Conservation (phyloP, 2,113 vertebrate species). For the Phoxinus phoxinus region DNA sequence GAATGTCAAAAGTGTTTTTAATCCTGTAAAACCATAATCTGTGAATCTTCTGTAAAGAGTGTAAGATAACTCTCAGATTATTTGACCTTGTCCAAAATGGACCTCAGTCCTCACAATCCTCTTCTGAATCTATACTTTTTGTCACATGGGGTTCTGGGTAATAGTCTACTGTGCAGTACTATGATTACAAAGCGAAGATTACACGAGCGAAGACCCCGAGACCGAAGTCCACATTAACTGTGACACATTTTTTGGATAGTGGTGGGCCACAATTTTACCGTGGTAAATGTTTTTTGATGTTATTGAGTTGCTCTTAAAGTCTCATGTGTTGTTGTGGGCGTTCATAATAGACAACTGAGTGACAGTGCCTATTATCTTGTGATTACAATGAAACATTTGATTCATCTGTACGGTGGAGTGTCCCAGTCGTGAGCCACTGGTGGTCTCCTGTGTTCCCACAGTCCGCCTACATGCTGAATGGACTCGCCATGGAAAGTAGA, state of each 20-base stretch:
- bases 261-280: not conserved
- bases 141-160: too few relatives aligned
- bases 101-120: too few relatives aligned
- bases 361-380: slow-evolving; percentile 48
- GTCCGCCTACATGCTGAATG: slow-evolving; percentile 25
- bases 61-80: too few relatives aligned
- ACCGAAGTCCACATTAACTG: not conserved
- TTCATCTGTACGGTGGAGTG: slow-evolving; percentile 41
- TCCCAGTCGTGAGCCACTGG: slow-evolving; percentile 33
- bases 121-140: too few relatives aligned
- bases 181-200: too few relatives aligned
- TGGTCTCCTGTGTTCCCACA: slow-evolving; percentile 44
- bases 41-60: too few relatives aligned
- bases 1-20: not conserved
- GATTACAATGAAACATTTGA: slow-evolving; percentile 47
- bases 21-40: not conserved
- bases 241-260: not conserved
- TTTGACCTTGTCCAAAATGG: too few relatives aligned
- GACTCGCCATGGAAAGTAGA: slow-evolving; percentile 37
- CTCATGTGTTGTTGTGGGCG: not conserved
- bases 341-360: not conserved
- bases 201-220: not conserved
- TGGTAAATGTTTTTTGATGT: not conserved
- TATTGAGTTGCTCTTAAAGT: not conserved
- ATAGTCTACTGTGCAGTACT: too few relatives aligned